phyloP scores from a whole-genome alignment of 2,113 vertebrate genomes.

The Ciconia boyciana region DNA sequence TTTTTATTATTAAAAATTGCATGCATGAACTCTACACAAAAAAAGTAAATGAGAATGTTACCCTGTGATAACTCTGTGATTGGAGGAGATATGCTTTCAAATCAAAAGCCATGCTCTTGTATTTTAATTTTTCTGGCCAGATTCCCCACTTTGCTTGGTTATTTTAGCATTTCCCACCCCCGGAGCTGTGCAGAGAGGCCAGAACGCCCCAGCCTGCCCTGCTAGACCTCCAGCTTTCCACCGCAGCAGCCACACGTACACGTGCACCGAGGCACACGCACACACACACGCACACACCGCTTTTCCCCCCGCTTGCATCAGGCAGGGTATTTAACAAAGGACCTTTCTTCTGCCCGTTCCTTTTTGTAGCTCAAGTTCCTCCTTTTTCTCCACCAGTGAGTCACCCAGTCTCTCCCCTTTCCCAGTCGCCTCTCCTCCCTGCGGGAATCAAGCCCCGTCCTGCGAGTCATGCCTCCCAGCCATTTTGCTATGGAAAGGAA shows the following conservation, averaged over 20 bases:
- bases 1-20: constrained; percentile 63
- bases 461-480: fast-evolving
- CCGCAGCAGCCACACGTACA: neutral
- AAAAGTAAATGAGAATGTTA: constrained; percentile 56
- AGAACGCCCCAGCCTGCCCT: constrained; percentile 32
- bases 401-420: constrained; percentile 29
- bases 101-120: constrained; percentile 54
- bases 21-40: constrained; percentile 43
- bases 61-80: constrained; percentile 62
- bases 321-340: constrained; percentile 26
- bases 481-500: neutral
- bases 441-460: neutral
- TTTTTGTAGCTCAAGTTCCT: neutral
- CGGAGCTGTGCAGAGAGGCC: constrained; percentile 59
- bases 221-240: neutral
- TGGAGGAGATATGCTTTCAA: constrained; percentile 60
- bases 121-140: constrained; percentile 54
- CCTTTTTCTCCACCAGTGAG: constrained; percentile 3
- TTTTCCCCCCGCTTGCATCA: neutral
- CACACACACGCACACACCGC: neutral
- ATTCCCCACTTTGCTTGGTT: constrained; percentile 3
- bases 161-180: neutral
- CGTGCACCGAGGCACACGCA: neutral
- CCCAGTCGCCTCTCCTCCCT: neutral
- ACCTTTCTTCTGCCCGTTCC: neutral